phyloP scores from a whole-genome alignment of 2,797 vertebrate genomes.

The Myiothlypis coronata region DNA sequence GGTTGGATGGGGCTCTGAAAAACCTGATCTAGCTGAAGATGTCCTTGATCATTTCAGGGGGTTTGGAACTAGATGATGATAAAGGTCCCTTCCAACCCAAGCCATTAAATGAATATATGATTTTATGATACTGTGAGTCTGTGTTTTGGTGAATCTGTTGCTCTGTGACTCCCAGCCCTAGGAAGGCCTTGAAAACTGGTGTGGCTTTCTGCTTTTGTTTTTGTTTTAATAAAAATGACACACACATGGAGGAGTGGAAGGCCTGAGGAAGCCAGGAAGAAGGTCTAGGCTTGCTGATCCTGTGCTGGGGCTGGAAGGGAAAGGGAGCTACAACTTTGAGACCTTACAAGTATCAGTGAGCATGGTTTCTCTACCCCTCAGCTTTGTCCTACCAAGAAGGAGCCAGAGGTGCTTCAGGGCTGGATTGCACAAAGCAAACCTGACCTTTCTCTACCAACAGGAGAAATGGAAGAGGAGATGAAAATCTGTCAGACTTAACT shows the following conservation, averaged over 20 bases:
- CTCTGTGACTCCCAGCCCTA: neutral
- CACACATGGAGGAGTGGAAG: fast-evolving
- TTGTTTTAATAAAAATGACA: neutral
- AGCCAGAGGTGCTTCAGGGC: neutral
- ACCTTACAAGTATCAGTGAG: neutral
- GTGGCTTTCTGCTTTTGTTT: neutral
- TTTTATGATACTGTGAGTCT: no score
- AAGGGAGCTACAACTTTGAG: neutral
- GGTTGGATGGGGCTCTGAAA: neutral
- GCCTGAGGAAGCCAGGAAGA: neutral
- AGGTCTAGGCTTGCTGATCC: neutral
- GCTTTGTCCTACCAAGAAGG: neutral
- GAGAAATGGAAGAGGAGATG: neutral
- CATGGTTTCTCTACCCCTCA: fast-evolving
- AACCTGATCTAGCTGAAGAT: neutral
- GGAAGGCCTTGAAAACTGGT: neutral
- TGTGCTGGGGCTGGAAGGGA: neutral
- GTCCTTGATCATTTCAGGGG: neutral
- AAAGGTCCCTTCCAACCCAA: neutral
- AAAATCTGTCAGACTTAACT: neutral
- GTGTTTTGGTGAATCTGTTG: neutral
- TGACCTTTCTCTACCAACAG: neutral
- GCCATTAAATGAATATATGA: neutral
- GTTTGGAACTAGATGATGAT: neutral
- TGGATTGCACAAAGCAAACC: neutral